Base-by-base conservation (phyloP, 2,797 vertebrate genomes). In the Fistularia commersonii region DNA sequence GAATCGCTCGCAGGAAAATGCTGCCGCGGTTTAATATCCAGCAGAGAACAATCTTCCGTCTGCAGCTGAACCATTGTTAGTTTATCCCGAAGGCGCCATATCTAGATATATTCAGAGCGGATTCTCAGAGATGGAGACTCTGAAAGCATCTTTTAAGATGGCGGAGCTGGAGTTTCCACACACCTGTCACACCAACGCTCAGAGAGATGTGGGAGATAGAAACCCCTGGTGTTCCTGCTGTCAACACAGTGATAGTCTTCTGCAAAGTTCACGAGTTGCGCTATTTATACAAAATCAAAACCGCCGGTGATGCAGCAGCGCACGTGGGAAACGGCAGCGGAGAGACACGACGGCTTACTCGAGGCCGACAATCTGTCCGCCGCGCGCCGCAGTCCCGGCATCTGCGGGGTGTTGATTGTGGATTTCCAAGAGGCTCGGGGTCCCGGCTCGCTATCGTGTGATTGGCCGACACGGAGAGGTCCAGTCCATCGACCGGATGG, bases 361-460 rank as follows among this genome's bases (percentile, higher is more conserved):
- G 11, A 33, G 31, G 7, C 31, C 32, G 33, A 48, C 36, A 12
- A 12, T 32, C 43, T 65, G 58, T 63, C 35, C 51, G 70, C 69
- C 52, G 49, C 68, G 54, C 68, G 73, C 67, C 49, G 47, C 67
- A 69, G 65, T 59, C 69, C 74, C 77, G 80, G 69, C 72, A 74
- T 86, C 87, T 72, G 83, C 39, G 62, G 87, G 82, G 84, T 79
- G 86, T 90, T 92, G 90, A 93, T 93, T 92, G 84, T 74, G 50
- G 62, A 72, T 68, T 79, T 86, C 88, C 23, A 89, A 83, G 71
- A 60, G 73, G 85, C 80, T 79, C 51, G 54, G 38, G 84, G 70
- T 76, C 66, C 53, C 32, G 34, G 32, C 66, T 72, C 15, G 48
- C 72, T 73, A 33, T 51, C 66, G 36, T 65, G 53, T 70, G 69